phyloP scores from a whole-genome alignment of 2,888 invertebrate species.

The Drosophila testacea region DNA sequence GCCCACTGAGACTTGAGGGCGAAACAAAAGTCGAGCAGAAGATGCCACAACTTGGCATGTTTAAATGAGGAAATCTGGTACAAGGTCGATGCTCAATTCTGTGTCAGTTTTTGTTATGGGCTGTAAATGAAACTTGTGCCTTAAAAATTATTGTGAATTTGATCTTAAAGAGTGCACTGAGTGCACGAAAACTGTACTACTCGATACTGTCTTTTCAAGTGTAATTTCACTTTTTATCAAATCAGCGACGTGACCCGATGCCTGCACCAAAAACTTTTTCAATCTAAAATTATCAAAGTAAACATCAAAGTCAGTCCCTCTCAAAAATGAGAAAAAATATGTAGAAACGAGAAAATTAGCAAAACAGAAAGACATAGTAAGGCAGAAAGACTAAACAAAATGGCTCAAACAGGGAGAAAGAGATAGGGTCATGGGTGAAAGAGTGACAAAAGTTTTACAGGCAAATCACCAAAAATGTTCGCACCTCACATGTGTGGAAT shows the following conservation, averaged over 20 bases:
- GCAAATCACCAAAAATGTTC: slow-evolving; percentile 59
- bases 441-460: slow-evolving; percentile 50
- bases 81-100: slow-evolving; percentile 44
- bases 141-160: neutral
- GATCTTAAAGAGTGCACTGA: slow-evolving; percentile 24
- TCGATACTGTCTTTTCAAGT: slow-evolving; percentile 2
- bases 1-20: slow-evolving; percentile 40
- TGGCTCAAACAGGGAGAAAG: neutral
- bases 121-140: neutral
- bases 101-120: neutral
- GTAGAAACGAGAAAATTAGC: slow-evolving; percentile 61
- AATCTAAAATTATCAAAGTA: slow-evolving; percentile 78
- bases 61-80: slow-evolving; percentile 20
- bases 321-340: slow-evolving; percentile 6
- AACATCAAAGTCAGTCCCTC: slow-evolving; percentile 68
- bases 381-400: slow-evolving; percentile 42
- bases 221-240: slow-evolving; percentile 49
- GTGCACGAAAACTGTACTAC: neutral
- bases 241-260: slow-evolving; percentile 47
- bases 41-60: slow-evolving; percentile 3
- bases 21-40: slow-evolving; percentile 12
- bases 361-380: slow-evolving; percentile 20
- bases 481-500: slow-evolving; percentile 73
- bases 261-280: slow-evolving; percentile 61
- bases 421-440: slow-evolving; percentile 9